These are phyloP conservation scores for Rhinolophus sinicus DNA, from an alignment of 2,113 vertebrate species.

Conservation along the genomic window DNA sequence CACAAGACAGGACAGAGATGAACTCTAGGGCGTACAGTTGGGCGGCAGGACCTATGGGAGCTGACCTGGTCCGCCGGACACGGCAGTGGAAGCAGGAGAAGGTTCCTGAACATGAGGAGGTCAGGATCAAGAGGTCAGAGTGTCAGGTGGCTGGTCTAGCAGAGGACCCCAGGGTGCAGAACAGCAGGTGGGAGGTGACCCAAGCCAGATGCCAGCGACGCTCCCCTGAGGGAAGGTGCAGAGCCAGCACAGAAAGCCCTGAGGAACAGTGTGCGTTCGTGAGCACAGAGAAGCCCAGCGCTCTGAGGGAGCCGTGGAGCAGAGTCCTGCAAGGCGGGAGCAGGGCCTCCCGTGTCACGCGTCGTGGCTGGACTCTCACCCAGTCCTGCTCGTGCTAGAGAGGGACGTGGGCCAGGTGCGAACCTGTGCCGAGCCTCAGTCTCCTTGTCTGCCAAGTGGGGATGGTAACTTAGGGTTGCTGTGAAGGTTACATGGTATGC, in stretches of 20 bases:
- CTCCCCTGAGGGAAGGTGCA: not conserved
- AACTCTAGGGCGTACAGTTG: rapidly evolving
- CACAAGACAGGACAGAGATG: too few species aligned
- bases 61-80: not conserved
- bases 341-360: too few species aligned
- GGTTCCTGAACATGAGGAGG: too few species aligned
- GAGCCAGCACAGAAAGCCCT: too few species aligned
- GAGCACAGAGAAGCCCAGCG: not conserved
- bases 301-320: not conserved
- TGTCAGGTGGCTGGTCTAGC: too few species aligned
- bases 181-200: rapidly evolving
- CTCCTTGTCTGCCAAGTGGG: not conserved
- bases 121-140: too few species aligned
- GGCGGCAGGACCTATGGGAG: not conserved
- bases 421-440: not conserved
- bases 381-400: not conserved
- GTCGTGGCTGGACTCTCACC: not conserved
- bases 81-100: not conserved
- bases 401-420: not conserved
- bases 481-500: too few species aligned
- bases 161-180: not conserved
- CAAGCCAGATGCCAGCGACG: not conserved
- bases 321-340: not conserved
- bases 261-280: not conserved
- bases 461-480: not conserved